These are phyloP conservation scores for Periophthalmus modestus DNA, from an alignment of 2,113 vertebrate species.

Conservation along the genomic window DNA sequence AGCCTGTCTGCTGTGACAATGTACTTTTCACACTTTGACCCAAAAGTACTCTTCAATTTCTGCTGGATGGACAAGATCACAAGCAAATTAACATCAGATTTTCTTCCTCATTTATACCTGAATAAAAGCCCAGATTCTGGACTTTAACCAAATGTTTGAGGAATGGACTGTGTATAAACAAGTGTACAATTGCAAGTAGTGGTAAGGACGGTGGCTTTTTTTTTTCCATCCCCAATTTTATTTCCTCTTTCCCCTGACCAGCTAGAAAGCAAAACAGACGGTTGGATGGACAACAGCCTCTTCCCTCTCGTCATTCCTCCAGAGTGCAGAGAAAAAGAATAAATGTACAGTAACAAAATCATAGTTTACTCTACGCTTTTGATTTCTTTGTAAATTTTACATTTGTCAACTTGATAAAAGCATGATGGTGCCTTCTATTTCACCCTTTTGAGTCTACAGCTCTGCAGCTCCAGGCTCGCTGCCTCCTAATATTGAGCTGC, in stretches of 20 bases:
- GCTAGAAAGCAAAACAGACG: slow-evolving; percentile 80
- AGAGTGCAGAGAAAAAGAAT: slow-evolving; percentile 67
- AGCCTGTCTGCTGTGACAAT: slow-evolving; percentile 85
- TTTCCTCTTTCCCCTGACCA: slow-evolving; percentile 54
- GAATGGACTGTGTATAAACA: slow-evolving; percentile 48
- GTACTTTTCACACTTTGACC: slow-evolving; percentile 76
- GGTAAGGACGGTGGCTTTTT: slow-evolving; percentile 44
- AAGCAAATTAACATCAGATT: slow-evolving; percentile 71
- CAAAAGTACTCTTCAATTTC: slow-evolving; percentile 74
- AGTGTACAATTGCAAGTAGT: slow-evolving; percentile 64
- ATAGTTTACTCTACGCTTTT: slow-evolving; percentile 85
- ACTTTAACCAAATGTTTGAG: slow-evolving; percentile 73
- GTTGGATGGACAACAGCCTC: slow-evolving; percentile 73
- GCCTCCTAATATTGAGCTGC: slow-evolving; percentile 79
- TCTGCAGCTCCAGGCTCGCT: slow-evolving; percentile 81
- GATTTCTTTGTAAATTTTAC: slow-evolving; percentile 63
- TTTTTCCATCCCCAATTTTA: slow-evolving; percentile 34
- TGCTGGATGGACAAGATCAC: slow-evolving; percentile 76
- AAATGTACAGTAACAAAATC: slow-evolving; percentile 86
- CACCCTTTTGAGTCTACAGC: slow-evolving; percentile 90
- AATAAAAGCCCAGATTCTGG: slow-evolving; percentile 75
- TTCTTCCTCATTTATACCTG: slow-evolving; percentile 75
- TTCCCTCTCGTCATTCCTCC: slow-evolving; percentile 28
- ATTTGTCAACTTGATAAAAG: slow-evolving; percentile 74
- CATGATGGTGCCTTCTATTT: slow-evolving; percentile 97